Percentiles rank a stretch among this genome's conserved stretches.
These are phyloP conservation scores for Oryzias sinensis DNA, from an alignment of 2,797 vertebrate species.

Conservation along the genomic window DNA sequence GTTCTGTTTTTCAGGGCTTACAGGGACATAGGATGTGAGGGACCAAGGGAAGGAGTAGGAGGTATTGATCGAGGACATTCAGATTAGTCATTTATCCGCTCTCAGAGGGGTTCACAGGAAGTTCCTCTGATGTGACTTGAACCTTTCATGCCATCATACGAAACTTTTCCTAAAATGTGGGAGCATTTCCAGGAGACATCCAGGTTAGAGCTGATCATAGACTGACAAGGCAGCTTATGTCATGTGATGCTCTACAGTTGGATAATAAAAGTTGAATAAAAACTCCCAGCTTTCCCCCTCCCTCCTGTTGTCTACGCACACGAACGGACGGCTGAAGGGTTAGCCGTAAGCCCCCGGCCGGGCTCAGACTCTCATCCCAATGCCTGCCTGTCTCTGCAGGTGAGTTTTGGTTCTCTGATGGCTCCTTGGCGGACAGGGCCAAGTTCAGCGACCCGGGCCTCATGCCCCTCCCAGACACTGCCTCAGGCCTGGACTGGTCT, in stretches of 20 bases:
- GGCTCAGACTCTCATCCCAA: slow-evolving; percentile 62
- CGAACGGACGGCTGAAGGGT: slow-evolving; percentile 32
- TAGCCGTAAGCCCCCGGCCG: slow-evolving; percentile 35
- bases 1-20: slow-evolving; percentile 50
- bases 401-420: slow-evolving; percentile 98
- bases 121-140: slow-evolving; percentile 34
- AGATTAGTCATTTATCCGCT: slow-evolving; percentile 68
- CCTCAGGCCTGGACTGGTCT: slow-evolving; percentile 92
- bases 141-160: slow-evolving; percentile 23
- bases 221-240: slow-evolving; percentile 4
- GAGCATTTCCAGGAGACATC: slow-evolving; percentile 4
- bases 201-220: slow-evolving; percentile 10
- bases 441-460: slow-evolving; percentile 93
- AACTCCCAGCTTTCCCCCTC: slow-evolving; percentile 8
- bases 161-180: slow-evolving; percentile 29
- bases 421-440: slow-evolving; percentile 93
- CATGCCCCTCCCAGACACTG: slow-evolving; percentile 95
- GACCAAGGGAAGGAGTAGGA: slow-evolving; percentile 35
- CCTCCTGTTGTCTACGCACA: slow-evolving; percentile 44
- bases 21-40: slow-evolving; percentile 18
- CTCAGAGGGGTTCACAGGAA: slow-evolving; percentile 36
- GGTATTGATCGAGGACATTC: slow-evolving; percentile 71
- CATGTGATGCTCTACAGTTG: slow-evolving; percentile 10
- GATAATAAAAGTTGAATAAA: slow-evolving; percentile 8
- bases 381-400: slow-evolving; percentile 81